A percentile compares a stretch with the other conserved stretches of the same genome.
Conservation (phyloP, 2,888 invertebrate species). For the Myopa tessellatipennis region DNA sequence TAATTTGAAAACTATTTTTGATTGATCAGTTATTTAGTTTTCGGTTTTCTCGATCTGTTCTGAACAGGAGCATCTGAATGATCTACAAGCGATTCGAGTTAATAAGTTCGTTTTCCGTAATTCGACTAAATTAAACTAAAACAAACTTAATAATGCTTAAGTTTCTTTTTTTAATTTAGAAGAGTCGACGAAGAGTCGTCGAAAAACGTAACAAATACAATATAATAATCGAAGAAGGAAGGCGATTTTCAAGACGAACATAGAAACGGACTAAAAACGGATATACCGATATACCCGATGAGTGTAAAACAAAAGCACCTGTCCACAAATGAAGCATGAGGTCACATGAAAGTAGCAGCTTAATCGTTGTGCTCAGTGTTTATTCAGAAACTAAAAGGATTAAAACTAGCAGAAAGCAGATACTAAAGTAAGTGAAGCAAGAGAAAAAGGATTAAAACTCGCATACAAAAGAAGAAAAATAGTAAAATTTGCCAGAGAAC, state of each 20-base stretch:
- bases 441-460: constrained; percentile 25
- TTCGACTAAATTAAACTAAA: too few relatives aligned
- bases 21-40: constrained; percentile 46
- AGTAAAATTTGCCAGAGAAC: background rate
- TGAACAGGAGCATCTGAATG: too few relatives aligned
- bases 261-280: too few relatives aligned
- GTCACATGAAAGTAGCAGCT: too few relatives aligned
- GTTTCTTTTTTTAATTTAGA: too few relatives aligned
- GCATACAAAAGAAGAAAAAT: background rate
- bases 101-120: too few relatives aligned
- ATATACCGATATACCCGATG: constrained; percentile 32
- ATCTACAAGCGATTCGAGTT: too few relatives aligned
- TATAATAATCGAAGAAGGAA: background rate
- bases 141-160: too few relatives aligned
- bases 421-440: background rate
- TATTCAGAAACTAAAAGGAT: constrained; percentile 16
- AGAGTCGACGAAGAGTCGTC: too few relatives aligned
- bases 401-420: constrained; percentile 1
- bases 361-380: background rate
- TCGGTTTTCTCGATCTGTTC: too few relatives aligned
- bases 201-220: background rate
- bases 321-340: background rate
- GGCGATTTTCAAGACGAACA: background rate
- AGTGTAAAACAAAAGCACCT: constrained; percentile 20
- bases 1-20: constrained; percentile 47